Base-by-base conservation (phyloP, 1,140 invertebrate species). In the Zaprionus capensis region DNA sequence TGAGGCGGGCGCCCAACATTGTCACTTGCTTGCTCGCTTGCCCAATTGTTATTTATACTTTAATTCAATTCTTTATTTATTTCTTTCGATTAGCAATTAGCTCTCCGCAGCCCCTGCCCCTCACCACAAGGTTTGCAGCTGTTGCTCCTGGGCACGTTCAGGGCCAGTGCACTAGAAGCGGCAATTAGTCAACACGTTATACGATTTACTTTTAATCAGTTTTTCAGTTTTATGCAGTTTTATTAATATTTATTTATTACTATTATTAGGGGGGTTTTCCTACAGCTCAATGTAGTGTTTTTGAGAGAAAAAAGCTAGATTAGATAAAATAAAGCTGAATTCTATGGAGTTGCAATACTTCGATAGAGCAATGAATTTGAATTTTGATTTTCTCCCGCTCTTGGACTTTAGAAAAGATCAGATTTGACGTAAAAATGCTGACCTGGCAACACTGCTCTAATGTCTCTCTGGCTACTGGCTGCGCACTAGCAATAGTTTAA, bases 21-120 rank as follows among this genome's bases (percentile, higher is more conserved):
- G 67, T 53, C 55, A 53, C 51, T 44, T 34, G 2, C 31, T 34
- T 11, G 31, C 46, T 62, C 68, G 55, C 38, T 71, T 31, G 34
- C 70, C 28, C 56, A 59, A 69, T 66, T 76, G 58, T 82, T 81
- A 87, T 87, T 83, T 87, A 74, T 86, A 86, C 74, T 87, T 80
- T 70, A 83, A 82, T 58, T 63, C 80, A 75, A 80, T 88, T 83
- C 81, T 80, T 82, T 74, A 87, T 86, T 86, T 82, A 86, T 87
- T 87, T 80, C 73, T 59, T 49, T 76, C 68, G 64, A 78, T 87
- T 70, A 68, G 59, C 65, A 46, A 65, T 71, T 71, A 14, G 44
- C 68, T 36, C 28, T 15, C 31, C 31, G 28, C 24, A 41, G 31
- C 14, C 26, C 20, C 49, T 44, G 2, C 26, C 15, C 1, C 6